phyloP scores from a whole-genome alignment of 2,113 vertebrate genomes.

The Cyphomyrus plagiostoma region DNA sequence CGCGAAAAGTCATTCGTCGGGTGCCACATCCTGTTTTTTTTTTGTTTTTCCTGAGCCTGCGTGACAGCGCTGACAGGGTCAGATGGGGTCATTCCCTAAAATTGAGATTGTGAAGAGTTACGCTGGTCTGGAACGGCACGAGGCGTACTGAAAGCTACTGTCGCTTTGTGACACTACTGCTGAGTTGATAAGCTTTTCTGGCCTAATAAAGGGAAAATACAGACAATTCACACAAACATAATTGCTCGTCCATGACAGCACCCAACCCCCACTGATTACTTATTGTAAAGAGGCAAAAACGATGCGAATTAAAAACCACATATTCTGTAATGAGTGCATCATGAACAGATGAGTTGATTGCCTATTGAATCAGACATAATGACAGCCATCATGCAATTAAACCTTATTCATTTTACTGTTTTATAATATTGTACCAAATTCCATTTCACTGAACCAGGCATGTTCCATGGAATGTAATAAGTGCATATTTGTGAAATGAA shows the following conservation, averaged over 20 bases:
- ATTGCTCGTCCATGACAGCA: neutral
- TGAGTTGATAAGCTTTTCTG: neutral
- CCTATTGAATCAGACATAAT: conserved; percentile 10
- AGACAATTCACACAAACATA: neutral
- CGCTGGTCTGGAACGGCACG: neutral
- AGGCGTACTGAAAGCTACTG: neutral
- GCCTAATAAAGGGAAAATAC: neutral
- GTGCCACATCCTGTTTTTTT: neutral
- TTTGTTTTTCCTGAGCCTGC: neutral
- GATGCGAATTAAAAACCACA: conserved; percentile 10
- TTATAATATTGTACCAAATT: conserved; percentile 2
- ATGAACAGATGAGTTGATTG: conserved; percentile 21
- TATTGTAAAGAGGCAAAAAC: neutral
- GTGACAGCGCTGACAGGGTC: neutral
- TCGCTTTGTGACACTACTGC: neutral
- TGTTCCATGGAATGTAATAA: neutral
- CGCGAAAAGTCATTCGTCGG: neutral
- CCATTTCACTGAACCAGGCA: neutral
- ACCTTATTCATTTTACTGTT: conserved; percentile 18
- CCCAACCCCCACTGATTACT: conserved; percentile 16
- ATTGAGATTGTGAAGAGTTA: neutral
- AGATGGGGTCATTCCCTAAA: neutral
- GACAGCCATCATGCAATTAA: neutral
- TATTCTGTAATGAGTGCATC: conserved; percentile 2
- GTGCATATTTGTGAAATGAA: neutral